These are phyloP conservation scores for Solenodon paradoxus DNA, from an alignment of 2,113 vertebrate genomes.

Conservation along the genomic window DNA sequence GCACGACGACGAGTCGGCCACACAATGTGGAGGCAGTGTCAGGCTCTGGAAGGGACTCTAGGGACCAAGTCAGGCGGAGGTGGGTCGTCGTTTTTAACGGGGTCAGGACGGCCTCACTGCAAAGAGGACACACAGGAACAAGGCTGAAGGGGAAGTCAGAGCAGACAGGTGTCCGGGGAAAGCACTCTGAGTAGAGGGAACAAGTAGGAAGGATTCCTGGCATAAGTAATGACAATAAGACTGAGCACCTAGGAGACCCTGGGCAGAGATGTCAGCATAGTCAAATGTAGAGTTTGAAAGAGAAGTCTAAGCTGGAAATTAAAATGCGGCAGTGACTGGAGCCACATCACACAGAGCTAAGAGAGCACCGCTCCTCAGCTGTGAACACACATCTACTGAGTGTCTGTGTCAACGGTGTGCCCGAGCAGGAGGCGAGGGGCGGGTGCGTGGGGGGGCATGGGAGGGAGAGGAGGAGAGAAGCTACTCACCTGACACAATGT, in stretches of 20 bases:
- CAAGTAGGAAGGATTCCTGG: not conserved
- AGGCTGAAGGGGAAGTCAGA: not conserved
- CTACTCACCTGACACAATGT: not conserved
- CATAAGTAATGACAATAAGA: no score
- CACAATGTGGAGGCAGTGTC: no score
- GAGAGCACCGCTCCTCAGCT: not conserved
- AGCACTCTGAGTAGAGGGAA: not conserved
- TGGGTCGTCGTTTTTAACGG: not conserved
- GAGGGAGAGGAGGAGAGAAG: not conserved
- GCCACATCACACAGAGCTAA: not conserved
- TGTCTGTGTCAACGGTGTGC: not conserved
- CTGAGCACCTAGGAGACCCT: fast-evolving
- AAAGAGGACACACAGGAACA: not conserved
- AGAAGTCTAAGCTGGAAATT: not conserved
- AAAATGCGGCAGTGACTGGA: not conserved
- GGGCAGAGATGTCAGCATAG: not conserved
- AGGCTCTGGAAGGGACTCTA: not conserved
- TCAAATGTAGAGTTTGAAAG: not conserved
- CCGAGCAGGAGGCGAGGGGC: no score
- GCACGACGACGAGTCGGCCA: no score
- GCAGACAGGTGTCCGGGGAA: not conserved
- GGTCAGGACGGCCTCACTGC: not conserved
- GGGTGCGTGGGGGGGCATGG: no score
- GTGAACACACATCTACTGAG: not conserved
- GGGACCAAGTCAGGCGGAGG: not conserved